These are phyloP conservation scores for Lasioglossum marginatum DNA, from an alignment of 2,888 invertebrate genomes.

Conservation along the genomic window DNA sequence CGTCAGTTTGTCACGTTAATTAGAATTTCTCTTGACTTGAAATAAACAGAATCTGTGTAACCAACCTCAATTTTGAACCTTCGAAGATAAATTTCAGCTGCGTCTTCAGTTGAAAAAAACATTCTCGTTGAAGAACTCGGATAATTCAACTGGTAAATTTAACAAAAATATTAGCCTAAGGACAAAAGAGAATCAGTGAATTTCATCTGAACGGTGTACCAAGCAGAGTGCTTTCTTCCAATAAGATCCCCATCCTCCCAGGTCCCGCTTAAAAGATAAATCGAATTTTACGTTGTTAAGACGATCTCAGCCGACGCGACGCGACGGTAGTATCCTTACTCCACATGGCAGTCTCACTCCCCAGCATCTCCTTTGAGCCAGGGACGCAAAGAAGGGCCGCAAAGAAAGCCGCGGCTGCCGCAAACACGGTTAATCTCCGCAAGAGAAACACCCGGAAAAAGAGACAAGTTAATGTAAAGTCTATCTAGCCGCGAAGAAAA, in stretches of 20 bases:
- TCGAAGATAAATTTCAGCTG: not conserved
- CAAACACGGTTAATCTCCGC: slow-evolving; percentile 39
- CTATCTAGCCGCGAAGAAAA: slow-evolving; percentile 13
- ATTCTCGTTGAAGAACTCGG: not conserved
- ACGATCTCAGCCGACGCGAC: not conserved
- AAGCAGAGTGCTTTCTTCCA: not conserved
- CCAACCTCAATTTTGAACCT: not conserved
- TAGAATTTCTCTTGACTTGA: not conserved
- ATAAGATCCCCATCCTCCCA: not conserved
- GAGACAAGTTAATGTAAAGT: slow-evolving; percentile 40
- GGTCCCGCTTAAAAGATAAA: slow-evolving; percentile 11
- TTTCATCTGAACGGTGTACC: not conserved
- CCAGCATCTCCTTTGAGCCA: not conserved
- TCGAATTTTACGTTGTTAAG: not conserved
- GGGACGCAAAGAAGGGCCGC: not conserved
- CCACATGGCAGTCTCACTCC: not conserved
- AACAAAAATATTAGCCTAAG: not conserved
- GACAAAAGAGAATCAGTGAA: not conserved
- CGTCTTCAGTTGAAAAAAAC: not conserved
- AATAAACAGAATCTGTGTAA: not conserved
- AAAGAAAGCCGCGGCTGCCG: slow-evolving; percentile 14
- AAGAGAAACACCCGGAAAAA: slow-evolving; percentile 21
- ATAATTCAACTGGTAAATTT: not conserved
- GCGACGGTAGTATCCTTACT: not conserved
- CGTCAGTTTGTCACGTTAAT: not conserved